Evolutionary conservation across 2,113 vertebrate genomes (phyloP).

Genomic region (Pelmatolapia mariae): DNA sequence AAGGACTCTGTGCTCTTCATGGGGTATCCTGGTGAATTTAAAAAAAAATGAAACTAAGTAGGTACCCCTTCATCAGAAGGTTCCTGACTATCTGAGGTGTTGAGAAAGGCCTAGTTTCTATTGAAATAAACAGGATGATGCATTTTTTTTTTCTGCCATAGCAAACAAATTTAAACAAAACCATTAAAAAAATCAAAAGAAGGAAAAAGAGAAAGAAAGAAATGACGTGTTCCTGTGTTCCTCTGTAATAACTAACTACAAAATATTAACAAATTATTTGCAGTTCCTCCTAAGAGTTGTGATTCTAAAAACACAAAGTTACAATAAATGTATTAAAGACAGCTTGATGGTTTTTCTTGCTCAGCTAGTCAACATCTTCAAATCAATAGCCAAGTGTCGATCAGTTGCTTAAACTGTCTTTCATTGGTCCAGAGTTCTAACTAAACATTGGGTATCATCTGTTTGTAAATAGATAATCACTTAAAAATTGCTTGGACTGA

Average conservation of each 20-base stretch:
- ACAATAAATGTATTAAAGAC: background rate
- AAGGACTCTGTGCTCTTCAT: background rate
- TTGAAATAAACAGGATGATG: background rate
- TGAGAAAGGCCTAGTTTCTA: background rate
- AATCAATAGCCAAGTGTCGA: background rate
- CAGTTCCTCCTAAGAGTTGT: background rate
- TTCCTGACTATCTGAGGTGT: background rate
- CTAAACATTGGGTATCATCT: background rate
- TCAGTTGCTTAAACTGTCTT: background rate
- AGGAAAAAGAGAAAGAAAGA: background rate
- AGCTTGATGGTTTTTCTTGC: background rate
- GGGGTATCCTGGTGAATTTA: background rate
- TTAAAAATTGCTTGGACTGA: background rate
- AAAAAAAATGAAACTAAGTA: accelerated
- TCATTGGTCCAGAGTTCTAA: background rate
- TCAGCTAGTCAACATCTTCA: background rate
- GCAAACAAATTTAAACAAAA: background rate
- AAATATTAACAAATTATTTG: background rate
- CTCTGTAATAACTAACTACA: background rate
- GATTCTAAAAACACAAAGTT: background rate
- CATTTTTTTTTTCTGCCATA: background rate
- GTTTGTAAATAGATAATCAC: background rate
- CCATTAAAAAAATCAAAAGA: background rate
- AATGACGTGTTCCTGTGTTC: background rate
- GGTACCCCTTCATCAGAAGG: background rate